A percentile compares a stretch with the other conserved stretches of the same genome.
phyloP scores from a whole-genome alignment of 2,797 vertebrate genomes.

The Sorex maritimensis region DNA sequence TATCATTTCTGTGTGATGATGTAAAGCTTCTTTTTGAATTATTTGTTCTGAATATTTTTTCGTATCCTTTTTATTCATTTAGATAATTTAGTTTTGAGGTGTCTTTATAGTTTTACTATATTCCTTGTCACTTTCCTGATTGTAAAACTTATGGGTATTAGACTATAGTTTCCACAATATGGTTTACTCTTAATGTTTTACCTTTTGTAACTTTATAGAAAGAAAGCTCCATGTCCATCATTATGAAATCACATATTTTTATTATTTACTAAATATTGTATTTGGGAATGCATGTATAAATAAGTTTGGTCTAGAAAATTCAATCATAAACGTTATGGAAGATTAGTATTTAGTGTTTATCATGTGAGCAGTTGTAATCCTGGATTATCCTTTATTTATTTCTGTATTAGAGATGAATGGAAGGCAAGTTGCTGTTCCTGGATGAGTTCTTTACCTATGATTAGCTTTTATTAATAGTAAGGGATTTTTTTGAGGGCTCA shows the following conservation, averaged over 20 bases:
- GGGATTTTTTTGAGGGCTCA: neutral
- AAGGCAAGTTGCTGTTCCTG: neutral
- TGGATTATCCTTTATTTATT: neutral
- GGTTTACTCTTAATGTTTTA: neutral
- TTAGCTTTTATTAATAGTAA: neutral
- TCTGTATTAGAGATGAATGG: neutral
- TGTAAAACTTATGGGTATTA: no score
- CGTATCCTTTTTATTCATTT: neutral
- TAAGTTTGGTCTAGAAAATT: neutral
- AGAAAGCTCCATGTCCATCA: neutral
- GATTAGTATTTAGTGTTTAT: neutral
- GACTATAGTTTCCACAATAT: neutral
- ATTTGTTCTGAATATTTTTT: neutral
- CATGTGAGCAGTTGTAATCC: neutral
- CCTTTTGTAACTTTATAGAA: neutral
- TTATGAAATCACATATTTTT: neutral
- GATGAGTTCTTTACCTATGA: neutral
- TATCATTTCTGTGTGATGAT: neutral
- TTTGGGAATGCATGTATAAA: conserved; percentile 20
- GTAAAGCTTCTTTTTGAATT: neutral
- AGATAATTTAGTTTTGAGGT: neutral
- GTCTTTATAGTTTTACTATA: neutral
- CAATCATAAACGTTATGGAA: neutral
- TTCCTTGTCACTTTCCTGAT: neutral
- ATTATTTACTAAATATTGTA: neutral